phyloP scores from a whole-genome alignment of 2,113 vertebrate genomes.

The Pao palembangensis region DNA sequence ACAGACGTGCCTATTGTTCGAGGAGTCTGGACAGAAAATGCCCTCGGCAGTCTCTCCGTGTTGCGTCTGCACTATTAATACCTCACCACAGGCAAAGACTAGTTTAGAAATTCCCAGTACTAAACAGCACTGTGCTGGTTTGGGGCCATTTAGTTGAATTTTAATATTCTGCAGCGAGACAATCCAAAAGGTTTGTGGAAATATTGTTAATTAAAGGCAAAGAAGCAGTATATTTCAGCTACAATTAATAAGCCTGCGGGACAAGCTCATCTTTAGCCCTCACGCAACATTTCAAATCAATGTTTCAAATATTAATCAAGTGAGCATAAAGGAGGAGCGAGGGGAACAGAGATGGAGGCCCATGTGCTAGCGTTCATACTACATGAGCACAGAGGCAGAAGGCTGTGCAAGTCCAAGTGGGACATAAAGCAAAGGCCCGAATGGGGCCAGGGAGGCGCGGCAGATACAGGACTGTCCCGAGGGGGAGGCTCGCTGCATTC shows the following conservation, averaged over 20 bases:
- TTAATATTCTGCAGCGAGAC: too few species aligned
- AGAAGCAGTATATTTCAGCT: too few species aligned
- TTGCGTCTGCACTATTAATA: slow-evolving; percentile 29
- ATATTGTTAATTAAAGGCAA: too few species aligned
- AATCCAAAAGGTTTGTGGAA: too few species aligned
- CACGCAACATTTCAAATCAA: too few species aligned
- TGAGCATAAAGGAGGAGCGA: neutral
- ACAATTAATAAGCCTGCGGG: too few species aligned
- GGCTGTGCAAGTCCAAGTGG: slow-evolving; percentile 23
- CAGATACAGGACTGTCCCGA: slow-evolving; percentile 49
- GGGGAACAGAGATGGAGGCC: slow-evolving; percentile 4
- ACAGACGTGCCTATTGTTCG: slow-evolving; percentile 45
- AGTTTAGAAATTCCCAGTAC: slow-evolving; percentile 10
- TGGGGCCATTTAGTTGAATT: too few species aligned
- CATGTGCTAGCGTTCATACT: neutral
- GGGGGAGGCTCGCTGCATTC: slow-evolving; percentile 55
- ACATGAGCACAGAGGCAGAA: slow-evolving; percentile 9
- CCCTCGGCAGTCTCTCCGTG: slow-evolving; percentile 22
- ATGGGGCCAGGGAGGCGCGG: slow-evolving; percentile 16
- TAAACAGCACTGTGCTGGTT: neutral
- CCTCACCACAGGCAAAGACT: slow-evolving; percentile 5
- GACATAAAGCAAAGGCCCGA: slow-evolving; percentile 17
- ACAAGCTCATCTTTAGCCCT: too few species aligned
- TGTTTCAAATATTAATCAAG: neutral
- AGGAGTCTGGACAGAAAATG: slow-evolving; percentile 28